Evolutionary conservation across 2,113 vertebrate species (phyloP).

Genomic region (Buteo buteo): DNA sequence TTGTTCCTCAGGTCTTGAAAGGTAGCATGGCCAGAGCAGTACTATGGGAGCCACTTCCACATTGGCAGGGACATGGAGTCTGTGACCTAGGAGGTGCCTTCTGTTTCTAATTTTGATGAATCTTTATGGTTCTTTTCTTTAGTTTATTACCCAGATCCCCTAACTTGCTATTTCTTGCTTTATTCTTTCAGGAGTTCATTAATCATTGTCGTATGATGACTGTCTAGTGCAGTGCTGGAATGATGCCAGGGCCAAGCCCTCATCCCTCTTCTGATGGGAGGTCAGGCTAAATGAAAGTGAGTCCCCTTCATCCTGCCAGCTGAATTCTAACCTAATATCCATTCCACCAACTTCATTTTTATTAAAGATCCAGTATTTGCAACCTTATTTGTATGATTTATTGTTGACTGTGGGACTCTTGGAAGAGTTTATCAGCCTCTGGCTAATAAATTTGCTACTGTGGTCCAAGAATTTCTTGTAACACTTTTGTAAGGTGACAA

Average conservation of each 20-base stretch:
- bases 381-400: slow-evolving; percentile 7
- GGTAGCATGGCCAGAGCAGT: neutral
- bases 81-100: neutral
- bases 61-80: neutral
- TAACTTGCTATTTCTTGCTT: neutral
- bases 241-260: neutral
- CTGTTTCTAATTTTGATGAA: neutral
- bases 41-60: neutral
- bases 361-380: neutral
- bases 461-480: neutral
- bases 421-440: slow-evolving; percentile 32
- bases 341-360: neutral
- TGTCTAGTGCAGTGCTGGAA: neutral
- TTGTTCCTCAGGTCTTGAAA: neutral
- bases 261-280: neutral
- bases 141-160: neutral
- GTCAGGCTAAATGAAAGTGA: neutral
- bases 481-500: neutral
- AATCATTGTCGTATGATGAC: neutral
- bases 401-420: neutral
- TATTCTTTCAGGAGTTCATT: neutral
- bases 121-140: neutral
- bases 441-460: neutral
- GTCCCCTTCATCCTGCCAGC: neutral
- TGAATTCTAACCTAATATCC: neutral